These are phyloP conservation scores for Notarius quadriscutis DNA, from an alignment of 2,113 vertebrate genomes.

Conservation along the genomic window DNA sequence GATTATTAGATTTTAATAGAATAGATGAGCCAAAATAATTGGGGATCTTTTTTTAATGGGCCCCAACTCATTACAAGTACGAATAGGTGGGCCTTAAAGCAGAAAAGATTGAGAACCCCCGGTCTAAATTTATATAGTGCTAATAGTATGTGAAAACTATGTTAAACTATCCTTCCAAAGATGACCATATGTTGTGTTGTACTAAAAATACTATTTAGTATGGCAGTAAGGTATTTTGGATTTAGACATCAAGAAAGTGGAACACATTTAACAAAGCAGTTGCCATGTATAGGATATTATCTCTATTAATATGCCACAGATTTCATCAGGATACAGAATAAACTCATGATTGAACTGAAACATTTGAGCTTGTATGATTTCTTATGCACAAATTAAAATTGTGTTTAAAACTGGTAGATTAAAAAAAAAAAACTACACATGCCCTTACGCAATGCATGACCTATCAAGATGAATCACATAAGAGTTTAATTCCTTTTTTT, in stretches of 20 bases:
- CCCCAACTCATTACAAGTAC: too few relatives aligned
- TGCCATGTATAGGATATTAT: background rate
- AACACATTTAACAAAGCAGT: background rate
- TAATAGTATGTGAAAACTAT: background rate
- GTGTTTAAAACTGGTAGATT: background rate
- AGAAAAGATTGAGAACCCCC: too few relatives aligned
- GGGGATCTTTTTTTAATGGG: too few relatives aligned
- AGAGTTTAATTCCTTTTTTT: slow-evolving; percentile 57
- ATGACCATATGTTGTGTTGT: background rate
- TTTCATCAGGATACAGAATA: too few relatives aligned
- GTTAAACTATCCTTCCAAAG: background rate
- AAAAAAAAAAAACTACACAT: background rate
- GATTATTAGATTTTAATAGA: too few relatives aligned
- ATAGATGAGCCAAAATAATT: too few relatives aligned
- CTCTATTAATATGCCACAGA: too few relatives aligned
- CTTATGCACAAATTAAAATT: background rate
- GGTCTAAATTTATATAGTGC: background rate
- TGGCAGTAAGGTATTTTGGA: too few relatives aligned
- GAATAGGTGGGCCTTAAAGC: too few relatives aligned
- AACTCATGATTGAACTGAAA: too few relatives aligned
- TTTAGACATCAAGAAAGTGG: background rate
- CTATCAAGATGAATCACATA: slow-evolving; percentile 57
- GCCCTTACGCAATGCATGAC: background rate
- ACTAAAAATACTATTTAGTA: too few relatives aligned
- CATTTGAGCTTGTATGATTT: too few relatives aligned